phyloP scores from a whole-genome alignment of 2,888 invertebrate species.

The Scaptomyza polygonia region DNA sequence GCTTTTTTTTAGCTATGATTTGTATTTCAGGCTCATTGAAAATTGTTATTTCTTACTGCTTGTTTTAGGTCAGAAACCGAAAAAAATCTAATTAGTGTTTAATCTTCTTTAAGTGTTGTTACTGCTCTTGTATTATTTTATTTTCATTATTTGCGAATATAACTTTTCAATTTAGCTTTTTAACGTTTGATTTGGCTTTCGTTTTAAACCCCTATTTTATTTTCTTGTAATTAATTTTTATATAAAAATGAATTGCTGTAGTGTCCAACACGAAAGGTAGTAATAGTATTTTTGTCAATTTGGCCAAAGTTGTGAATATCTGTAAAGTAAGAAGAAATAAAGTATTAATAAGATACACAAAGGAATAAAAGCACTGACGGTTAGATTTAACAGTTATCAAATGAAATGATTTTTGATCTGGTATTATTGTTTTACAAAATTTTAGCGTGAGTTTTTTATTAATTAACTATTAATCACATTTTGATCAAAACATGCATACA shows the following conservation, averaged over 20 bases:
- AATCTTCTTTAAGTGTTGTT: slow-evolving; percentile 22
- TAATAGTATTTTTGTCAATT: slow-evolving; percentile 55
- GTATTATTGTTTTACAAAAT: too few species aligned
- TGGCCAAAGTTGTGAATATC: slow-evolving; percentile 70
- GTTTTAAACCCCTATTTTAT: slow-evolving; percentile 20
- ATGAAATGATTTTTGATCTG: not conserved
- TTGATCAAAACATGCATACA: too few species aligned
- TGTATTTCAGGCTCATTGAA: slow-evolving; percentile 41
- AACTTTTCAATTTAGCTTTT: slow-evolving; percentile 1
- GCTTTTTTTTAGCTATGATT: slow-evolving; percentile 27
- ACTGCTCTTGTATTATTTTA: slow-evolving; percentile 35
- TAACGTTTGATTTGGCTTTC: slow-evolving; percentile 20
- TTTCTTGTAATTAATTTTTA: not conserved
- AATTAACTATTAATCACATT: too few species aligned
- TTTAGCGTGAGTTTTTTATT: not conserved
- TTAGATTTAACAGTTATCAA: slow-evolving; percentile 1
- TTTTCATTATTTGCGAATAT: slow-evolving; percentile 5
- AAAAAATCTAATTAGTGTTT: slow-evolving; percentile 17
- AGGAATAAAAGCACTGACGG: not conserved
- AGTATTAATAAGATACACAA: slow-evolving; percentile 1
- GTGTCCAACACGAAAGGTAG: slow-evolving; percentile 36
- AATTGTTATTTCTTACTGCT: slow-evolving; percentile 9
- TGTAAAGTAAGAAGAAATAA: slow-evolving; percentile 41
- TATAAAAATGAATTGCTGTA: slow-evolving; percentile 23
- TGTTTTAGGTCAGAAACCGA: slow-evolving; percentile 9